Evolutionary conservation across 2,888 invertebrate genomes (phyloP), one percentile per base, ranked within the genome.

Genomic region (Eristalinus aeneus): DNA sequence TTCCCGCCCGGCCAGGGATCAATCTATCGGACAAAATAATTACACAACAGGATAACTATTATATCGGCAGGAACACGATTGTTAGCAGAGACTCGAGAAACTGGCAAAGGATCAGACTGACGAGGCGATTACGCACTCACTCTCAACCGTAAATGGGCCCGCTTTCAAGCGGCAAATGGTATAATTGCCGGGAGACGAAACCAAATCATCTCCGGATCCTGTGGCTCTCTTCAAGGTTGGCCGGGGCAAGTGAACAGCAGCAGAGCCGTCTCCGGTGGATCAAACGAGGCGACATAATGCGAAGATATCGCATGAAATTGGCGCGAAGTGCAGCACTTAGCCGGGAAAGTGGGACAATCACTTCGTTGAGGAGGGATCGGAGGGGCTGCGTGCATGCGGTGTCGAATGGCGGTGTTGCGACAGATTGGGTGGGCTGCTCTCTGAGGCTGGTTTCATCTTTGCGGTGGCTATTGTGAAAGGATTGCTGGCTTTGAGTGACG

Each of bases 21-120:
- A 80, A 87, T 88, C 74, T 64, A 80, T 77, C 65, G 34, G 81
- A 88, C 81, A 74, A 77, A 65, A 86, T 86, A 88, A 88, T 89
- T 88, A 88, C 89, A 89, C 88, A 87, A 88, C 84, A 87, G 76
- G 82, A 88, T 88, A 89, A 89, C 89, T 89, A 89, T 89, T 89
- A 88, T 88, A 88, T 89, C 88, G 81, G 88, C 88, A 88, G 85
- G 85, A 88, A 88, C 88, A 88, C 81, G 83, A 88, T 88, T 88
- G 89, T 88, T 89, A 89, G 88, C 56, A 80, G 67, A 54, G 32
- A 76, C 75, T 80, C 80, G 77, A 73, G 61, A 63, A 58, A 77
- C 34, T 56, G 16, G n/a, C 60, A 39, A 79, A 75, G 76, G 77
- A 81, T 81, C 64, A 65, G 74, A 22, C 23, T 10, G 22, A 39